These are phyloP conservation scores for Cryptocephalus primarius DNA, from an alignment of 2,888 invertebrate genomes.

Conservation along the genomic window DNA sequence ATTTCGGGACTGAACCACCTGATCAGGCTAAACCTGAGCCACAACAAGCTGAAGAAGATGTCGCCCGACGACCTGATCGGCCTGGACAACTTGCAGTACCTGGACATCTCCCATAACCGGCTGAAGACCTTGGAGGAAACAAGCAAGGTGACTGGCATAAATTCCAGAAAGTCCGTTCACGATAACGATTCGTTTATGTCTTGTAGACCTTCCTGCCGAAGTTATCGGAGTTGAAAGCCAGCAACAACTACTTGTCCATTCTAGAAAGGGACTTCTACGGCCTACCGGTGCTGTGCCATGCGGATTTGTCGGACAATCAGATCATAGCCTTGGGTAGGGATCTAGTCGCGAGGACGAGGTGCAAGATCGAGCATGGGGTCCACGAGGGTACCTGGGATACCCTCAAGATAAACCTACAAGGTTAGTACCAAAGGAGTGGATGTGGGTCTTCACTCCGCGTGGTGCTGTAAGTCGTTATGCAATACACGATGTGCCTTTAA, in stretches of 20 bases:
- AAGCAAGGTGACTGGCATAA: slow-evolving; percentile 52
- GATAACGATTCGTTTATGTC: slow-evolving; percentile 1
- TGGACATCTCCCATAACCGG: slow-evolving; percentile 70
- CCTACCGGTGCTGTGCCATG: slow-evolving; percentile 67
- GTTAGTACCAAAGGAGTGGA: slow-evolving; percentile 38
- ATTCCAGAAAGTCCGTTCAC: background rate
- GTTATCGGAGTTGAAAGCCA: slow-evolving; percentile 63
- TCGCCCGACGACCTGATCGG: slow-evolving; percentile 70
- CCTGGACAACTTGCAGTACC: slow-evolving; percentile 57
- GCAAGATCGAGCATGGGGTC: slow-evolving; percentile 71
- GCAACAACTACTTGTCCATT: slow-evolving; percentile 63
- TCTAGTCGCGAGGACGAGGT: slow-evolving; percentile 68
- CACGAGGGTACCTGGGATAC: slow-evolving; percentile 46
- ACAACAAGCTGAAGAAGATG: slow-evolving; percentile 63
- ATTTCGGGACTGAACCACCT: slow-evolving; percentile 65
- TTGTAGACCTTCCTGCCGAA: slow-evolving; percentile 68
- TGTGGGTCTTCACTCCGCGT: no score
- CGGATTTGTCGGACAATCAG: slow-evolving; percentile 67
- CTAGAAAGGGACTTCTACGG: slow-evolving; percentile 76
- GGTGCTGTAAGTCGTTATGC: no score
- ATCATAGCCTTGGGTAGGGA: slow-evolving; percentile 63
- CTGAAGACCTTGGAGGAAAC: slow-evolving; percentile 69
- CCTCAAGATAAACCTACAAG: slow-evolving; percentile 69
- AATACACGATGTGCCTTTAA: no score
- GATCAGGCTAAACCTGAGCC: slow-evolving; percentile 59